Conservation (phyloP, 2,888 invertebrate genomes). For the Nemotelus nigrinus region DNA sequence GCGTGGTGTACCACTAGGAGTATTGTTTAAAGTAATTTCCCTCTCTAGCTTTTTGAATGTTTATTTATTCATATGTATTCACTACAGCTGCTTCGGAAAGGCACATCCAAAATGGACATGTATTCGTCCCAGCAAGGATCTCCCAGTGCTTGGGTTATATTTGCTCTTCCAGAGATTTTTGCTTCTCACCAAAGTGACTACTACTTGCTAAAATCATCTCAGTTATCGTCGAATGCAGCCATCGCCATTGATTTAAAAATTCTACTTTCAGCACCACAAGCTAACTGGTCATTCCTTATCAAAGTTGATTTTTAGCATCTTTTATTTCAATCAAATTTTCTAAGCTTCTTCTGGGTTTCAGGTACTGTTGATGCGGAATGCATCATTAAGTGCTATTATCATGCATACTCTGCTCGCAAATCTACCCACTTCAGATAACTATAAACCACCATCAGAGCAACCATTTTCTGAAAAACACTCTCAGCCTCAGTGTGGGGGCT, state of each 20-base stretch:
- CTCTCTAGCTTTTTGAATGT: not conserved
- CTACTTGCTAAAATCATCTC: conserved; percentile 62
- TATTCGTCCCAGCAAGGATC: conserved; percentile 68
- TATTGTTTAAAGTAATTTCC: conserved; percentile 75
- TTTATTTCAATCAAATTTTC: not conserved
- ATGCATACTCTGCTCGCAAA: conserved; percentile 67
- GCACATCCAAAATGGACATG: conserved; percentile 68
- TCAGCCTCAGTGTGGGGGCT: conserved; percentile 66
- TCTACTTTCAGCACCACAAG: conserved; percentile 79
- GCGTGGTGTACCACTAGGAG: conserved; percentile 79
- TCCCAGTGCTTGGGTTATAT: conserved; percentile 76
- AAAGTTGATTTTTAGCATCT: conserved; percentile 68
- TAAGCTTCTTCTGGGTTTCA: conserved; percentile 55
- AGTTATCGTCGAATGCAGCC: conserved; percentile 70
- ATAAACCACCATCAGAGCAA: conserved; percentile 61
- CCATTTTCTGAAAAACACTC: conserved; percentile 62
- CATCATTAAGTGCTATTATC: conserved; percentile 71
- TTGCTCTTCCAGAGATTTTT: conserved; percentile 73
- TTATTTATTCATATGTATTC: conserved; percentile 42
- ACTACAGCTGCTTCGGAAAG: conserved; percentile 68
- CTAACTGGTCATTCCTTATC: conserved; percentile 78
- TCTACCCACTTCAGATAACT: conserved; percentile 65
- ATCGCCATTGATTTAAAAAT: conserved; percentile 78
- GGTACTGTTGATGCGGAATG: conserved; percentile 79
- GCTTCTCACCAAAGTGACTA: conserved; percentile 64